These are phyloP conservation scores for Ecliptopera silaceata DNA, from an alignment of 2,888 invertebrate genomes.

Conservation along the genomic window DNA sequence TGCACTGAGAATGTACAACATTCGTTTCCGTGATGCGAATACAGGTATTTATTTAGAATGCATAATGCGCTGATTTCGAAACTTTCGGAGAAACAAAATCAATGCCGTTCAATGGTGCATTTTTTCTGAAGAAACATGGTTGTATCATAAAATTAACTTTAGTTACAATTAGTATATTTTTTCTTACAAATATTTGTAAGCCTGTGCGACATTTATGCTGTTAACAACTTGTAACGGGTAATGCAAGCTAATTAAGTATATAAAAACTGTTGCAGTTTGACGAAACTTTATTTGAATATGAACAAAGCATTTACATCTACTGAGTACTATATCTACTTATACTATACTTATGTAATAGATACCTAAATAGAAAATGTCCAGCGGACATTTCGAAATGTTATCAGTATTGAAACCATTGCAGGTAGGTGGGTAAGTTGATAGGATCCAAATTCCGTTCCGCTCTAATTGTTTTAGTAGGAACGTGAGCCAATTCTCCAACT, in stretches of 20 bases:
- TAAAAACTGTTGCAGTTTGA: neutral
- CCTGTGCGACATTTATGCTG: too few species aligned
- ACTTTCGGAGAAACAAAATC: slow-evolving; percentile 34
- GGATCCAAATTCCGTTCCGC: slow-evolving; percentile 67
- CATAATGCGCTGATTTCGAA: slow-evolving; percentile 31
- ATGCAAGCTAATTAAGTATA: too few species aligned
- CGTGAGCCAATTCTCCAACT: slow-evolving; percentile 88
- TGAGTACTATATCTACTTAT: too few species aligned
- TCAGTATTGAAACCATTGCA: slow-evolving; percentile 26
- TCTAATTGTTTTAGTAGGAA: slow-evolving; percentile 82
- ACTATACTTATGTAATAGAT: too few species aligned
- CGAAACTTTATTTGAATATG: slow-evolving; percentile 7
- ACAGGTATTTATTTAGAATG: slow-evolving; percentile 31
- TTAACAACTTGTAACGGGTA: too few species aligned
- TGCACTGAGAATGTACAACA: slow-evolving; percentile 15
- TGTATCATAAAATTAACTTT: too few species aligned
- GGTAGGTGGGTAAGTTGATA: slow-evolving; percentile 46
- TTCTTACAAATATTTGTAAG: neutral
- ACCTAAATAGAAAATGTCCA: slow-evolving; percentile 4
- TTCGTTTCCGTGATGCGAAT: slow-evolving; percentile 21
- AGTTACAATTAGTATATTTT: too few species aligned
- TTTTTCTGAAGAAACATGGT: too few species aligned
- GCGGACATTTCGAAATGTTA: slow-evolving; percentile 31
- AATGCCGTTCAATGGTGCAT: slow-evolving; percentile 7
- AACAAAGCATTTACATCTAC: neutral